These are phyloP conservation scores for Caenorhabditis sp. DNA, from an alignment of 2,888 invertebrate genomes.

Conservation along the genomic window DNA sequence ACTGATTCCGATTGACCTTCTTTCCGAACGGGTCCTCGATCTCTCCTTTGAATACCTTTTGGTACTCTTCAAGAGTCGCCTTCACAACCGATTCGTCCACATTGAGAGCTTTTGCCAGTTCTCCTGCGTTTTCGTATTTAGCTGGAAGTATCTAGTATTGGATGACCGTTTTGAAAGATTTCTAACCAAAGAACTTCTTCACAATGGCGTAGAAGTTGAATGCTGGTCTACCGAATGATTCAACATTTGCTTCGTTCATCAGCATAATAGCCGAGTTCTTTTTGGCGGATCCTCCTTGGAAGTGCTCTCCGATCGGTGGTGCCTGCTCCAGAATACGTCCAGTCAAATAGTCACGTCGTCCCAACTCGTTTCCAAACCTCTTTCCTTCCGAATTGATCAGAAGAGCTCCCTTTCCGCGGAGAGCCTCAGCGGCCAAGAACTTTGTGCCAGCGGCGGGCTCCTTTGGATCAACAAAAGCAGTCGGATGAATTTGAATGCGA, in stretches of 20 bases:
- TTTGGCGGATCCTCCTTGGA: slow-evolving; percentile 63
- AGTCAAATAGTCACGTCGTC: slow-evolving; percentile 77
- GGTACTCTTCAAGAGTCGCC: slow-evolving; percentile 69
- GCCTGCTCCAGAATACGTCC: slow-evolving; percentile 71
- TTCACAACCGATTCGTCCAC: slow-evolving; percentile 57
- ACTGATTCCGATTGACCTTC: no score
- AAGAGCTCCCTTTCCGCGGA: slow-evolving; percentile 78
- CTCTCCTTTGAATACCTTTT: slow-evolving; percentile 57
- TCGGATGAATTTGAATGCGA: slow-evolving; percentile 76
- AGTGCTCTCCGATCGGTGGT: slow-evolving; percentile 50
- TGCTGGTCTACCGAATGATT: slow-evolving; percentile 77
- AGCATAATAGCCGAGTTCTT: slow-evolving; percentile 70
- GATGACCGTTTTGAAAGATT: neutral
- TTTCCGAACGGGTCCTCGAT: slow-evolving; percentile 50
- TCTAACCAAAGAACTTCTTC: slow-evolving; percentile 77
- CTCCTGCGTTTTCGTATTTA: slow-evolving; percentile 68
- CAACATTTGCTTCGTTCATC: slow-evolving; percentile 74
- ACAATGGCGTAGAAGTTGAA: slow-evolving; percentile 78
- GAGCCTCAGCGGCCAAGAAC: slow-evolving; percentile 79
- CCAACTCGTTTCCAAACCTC: slow-evolving; percentile 78
- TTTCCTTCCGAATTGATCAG: slow-evolving; percentile 73
- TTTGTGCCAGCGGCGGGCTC: slow-evolving; percentile 75
- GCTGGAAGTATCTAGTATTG: neutral
- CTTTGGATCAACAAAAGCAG: slow-evolving; percentile 78
- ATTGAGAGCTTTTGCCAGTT: slow-evolving; percentile 67